Base-by-base conservation (phyloP, 2,113 vertebrate genomes). In the Corydoras sp. region DNA sequence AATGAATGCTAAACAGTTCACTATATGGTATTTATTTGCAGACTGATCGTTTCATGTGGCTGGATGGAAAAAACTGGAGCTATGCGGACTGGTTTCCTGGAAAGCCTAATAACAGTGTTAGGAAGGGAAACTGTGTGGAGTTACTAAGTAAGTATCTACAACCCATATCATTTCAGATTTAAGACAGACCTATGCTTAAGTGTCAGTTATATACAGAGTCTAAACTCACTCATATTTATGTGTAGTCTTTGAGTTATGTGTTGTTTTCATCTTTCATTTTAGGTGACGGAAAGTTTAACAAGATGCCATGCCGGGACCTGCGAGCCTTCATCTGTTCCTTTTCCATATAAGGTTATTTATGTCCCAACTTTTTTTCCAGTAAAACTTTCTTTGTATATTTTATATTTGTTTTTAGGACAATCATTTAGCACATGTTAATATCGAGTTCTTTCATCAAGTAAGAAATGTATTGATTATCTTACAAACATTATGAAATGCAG, bases 311-410 rank as follows among this genome's bases (percentile, higher is more conserved):
- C 68, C 68, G 70, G 77, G 74, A 73, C 24, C 61, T 76, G 59
- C 73, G 81, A 29, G 55, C 85, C 0, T 88, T 83, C 63, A 58
- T 89, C 73, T 88, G 86, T 77, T 86, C 85, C 58, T 79, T 59
- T 58, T 67, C 75, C 48, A 3, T 67, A 62, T 30, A 80, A 58
- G 76, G 24, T 69, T 14, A 69, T 29, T 58, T 3, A 58, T 59
- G 24, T 7, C 58, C 15, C 2, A 43, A 43, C 4, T 43, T 43
- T 43, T 4, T 43, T 5, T 43, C 35, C 35, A 43, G 35, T 43
- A 43, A 8, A 43, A 48, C 9, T 29, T 0, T 2, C 18, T 48
- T 68, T 56, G 53, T 12, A 15, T 8, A 43, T 43, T 43, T 43
- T 43, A 43, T 43, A 8, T 8, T 43, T 43, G 35, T 43, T 43